A percentile compares a stretch with the other conserved stretches of the same genome.
phyloP scores from a whole-genome alignment of 1,140 invertebrate species.

The Solenopsis fugax region DNA sequence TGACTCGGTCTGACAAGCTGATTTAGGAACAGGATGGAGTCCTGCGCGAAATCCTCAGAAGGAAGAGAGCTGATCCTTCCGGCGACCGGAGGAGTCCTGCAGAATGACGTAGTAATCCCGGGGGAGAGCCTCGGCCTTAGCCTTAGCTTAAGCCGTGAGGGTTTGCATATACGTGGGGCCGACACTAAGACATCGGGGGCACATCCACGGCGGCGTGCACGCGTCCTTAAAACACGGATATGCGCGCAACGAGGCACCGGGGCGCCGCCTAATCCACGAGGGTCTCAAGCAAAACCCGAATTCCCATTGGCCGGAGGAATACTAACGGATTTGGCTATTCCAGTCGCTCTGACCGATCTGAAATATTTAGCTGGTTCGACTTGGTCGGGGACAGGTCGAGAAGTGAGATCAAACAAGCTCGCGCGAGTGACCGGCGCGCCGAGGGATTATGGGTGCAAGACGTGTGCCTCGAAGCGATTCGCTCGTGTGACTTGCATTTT shows the following conservation, averaged over 20 bases:
- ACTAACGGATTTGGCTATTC: conserved; percentile 76
- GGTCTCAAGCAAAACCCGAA: conserved; percentile 71
- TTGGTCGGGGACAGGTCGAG: conserved; percentile 14
- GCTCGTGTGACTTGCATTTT: conserved; percentile 36
- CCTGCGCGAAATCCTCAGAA: conserved; percentile 76
- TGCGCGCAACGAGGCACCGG: conserved; percentile 65
- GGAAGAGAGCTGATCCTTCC: conserved; percentile 80
- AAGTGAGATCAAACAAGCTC: conserved; percentile 68
- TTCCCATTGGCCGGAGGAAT: conserved; percentile 71
- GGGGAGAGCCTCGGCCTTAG: conserved; percentile 78
- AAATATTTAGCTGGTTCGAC: conserved; percentile 77
- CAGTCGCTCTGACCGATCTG: conserved; percentile 74
- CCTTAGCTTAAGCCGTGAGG: conserved; percentile 79
- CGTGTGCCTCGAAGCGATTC: neutral
- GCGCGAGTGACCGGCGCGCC: neutral
- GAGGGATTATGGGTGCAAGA: conserved; percentile 16
- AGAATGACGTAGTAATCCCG: conserved; percentile 81
- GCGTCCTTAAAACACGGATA: conserved; percentile 77
- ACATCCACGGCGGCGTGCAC: conserved; percentile 60
- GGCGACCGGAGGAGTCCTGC: conserved; percentile 78
- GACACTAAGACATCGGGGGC: conserved; percentile 72
- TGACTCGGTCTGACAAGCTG: conserved; percentile 74
- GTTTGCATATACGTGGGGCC: conserved; percentile 77
- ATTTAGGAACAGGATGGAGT: conserved; percentile 77
- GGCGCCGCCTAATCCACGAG: conserved; percentile 70